phyloP scores from a whole-genome alignment of 37 sponge, comb jelly and placozoan genomes.

The Hormiphora californensis region DNA sequence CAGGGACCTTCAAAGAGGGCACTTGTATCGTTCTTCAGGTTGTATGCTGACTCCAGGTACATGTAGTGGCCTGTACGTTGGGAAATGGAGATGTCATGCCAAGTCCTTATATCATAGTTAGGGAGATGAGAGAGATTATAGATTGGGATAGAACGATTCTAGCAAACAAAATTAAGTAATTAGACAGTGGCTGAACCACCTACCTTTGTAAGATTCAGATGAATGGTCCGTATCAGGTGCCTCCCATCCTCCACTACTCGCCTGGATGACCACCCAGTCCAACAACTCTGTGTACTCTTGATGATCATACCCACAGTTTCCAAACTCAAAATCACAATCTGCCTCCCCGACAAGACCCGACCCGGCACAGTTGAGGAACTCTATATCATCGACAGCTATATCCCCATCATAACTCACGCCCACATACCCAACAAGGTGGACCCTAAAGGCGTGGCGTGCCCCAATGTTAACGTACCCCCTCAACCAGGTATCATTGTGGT shows the following conservation, averaged over 20 bases:
- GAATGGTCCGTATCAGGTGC: slow-evolving; percentile 34
- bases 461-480: slow-evolving; percentile 18
- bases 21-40: neutral
- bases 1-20: slow-evolving; percentile 30
- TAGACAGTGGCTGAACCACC: neutral
- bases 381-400: slow-evolving; percentile 54
- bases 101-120: too few species aligned
- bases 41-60: slow-evolving; percentile 42
- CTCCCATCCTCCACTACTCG: neutral
- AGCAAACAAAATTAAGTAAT: neutral
- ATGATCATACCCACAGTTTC: slow-evolving; percentile 40
- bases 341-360: slow-evolving; percentile 18
- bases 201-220: slow-evolving; percentile 18
- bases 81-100: too few species aligned
- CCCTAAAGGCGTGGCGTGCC: neutral
- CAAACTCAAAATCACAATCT: slow-evolving; percentile 58
- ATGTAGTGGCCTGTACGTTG: slow-evolving; percentile 34
- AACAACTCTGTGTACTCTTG: neutral
- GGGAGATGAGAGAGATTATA: too few species aligned
- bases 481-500: slow-evolving; percentile 47
- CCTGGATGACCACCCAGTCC: slow-evolving; percentile 32
- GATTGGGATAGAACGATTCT: too few species aligned
- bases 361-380: slow-evolving; percentile 50
- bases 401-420: slow-evolving; percentile 48
- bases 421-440: slow-evolving; percentile 38